Evolutionary conservation across 2,888 invertebrate genomes (phyloP), one percentile per base, ranked within the genome.

Genomic region (Zaprionus lineosus): DNA sequence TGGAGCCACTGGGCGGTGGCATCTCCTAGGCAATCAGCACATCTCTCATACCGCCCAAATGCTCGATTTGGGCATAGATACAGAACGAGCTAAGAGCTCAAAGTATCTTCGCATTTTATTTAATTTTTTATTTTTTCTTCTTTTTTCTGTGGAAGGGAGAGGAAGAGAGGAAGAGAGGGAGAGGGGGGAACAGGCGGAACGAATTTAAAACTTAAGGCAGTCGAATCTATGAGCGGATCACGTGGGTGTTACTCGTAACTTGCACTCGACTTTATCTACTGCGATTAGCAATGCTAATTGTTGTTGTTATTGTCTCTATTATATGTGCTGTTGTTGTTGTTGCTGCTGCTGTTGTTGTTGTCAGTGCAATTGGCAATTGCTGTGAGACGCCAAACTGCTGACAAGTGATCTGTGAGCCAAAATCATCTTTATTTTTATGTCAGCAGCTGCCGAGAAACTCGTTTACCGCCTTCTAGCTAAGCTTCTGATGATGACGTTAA

Each of bases 341-440:
- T 47, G 36, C n/a, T 55, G 19, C 7, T 36, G 40, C 12, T 29
- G 18, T 15, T 46, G 43, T 21, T 24, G 3, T 11, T 47, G 41
- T 21, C 31, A 39, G 18, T 57, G 75, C 61, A 50, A 64, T 51
- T 43, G 56, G 6, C 55, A 55, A 41, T 47, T 51, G 48, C 39
- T 63, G 39, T 34, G 48, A 9, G 39, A 39, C 39, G 48, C 34
- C 12, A 28, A 43, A 51, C 40, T 51, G 74, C 50, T 60, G 58
- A 56, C 55, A 55, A 74, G 59, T 79, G 84, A 85, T 83, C 52
- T 46, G 34, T 34, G 12, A 21, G 41, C 84, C 76, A 85, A 85
- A 77, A 86, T 81, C 77, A 76, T 78, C 84, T 75, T 62, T 84
- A 65, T 81, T 72, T 77, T 69, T 84, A 84, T 86, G 84, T 74